phyloP scores from a whole-genome alignment of 2,113 vertebrate species.

The Platichthys flesus region DNA sequence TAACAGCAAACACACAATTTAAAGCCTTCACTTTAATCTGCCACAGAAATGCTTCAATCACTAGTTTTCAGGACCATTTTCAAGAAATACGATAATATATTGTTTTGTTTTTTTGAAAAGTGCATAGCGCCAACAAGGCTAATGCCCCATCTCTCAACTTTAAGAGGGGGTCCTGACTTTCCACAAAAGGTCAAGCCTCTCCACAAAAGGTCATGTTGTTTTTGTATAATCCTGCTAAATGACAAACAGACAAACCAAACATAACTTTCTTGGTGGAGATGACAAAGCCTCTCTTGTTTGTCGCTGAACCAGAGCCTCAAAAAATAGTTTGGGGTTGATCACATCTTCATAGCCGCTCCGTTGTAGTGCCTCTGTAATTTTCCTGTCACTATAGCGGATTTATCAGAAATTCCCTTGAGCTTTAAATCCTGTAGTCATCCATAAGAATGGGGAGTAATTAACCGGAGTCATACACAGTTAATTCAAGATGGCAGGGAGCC shows the following conservation, averaged over 20 bases:
- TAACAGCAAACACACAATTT: background rate
- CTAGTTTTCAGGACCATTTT: background rate
- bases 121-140: no score
- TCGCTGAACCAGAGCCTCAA: constrained; percentile 9
- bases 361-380: background rate
- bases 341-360: background rate
- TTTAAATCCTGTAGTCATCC: constrained; percentile 11
- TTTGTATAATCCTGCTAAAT: no score
- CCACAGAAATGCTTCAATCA: constrained; percentile 9
- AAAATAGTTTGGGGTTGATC: background rate
- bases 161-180: no score
- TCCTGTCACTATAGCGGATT: constrained; percentile 19
- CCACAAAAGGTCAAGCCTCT: no score
- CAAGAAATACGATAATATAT: no score
- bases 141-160: no score
- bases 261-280: no score
- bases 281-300: constrained; percentile 2
- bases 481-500: constrained; percentile 16
- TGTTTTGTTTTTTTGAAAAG: no score
- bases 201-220: no score
- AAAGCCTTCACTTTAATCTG: constrained; percentile 10
- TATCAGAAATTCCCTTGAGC: constrained; percentile 21
- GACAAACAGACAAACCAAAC: no score
- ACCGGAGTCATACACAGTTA: constrained; percentile 29
- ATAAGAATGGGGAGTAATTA: background rate